These are phyloP conservation scores for Stratiolaelaps scimitus DNA, from an alignment of 1,140 invertebrate genomes.

Conservation along the genomic window DNA sequence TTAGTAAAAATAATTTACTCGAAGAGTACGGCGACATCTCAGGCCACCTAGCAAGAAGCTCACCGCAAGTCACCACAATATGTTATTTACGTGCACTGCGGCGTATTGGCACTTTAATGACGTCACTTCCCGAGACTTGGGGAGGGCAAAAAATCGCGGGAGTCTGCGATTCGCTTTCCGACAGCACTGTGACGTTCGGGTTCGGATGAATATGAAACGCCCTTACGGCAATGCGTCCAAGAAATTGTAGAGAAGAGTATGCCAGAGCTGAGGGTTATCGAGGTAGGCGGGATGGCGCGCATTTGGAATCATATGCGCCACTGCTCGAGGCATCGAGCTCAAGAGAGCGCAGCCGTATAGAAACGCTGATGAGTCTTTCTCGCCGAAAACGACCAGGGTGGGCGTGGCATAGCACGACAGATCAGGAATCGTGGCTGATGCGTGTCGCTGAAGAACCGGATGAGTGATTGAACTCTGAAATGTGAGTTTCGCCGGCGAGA, in stretches of 20 bases:
- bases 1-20: too few species aligned
- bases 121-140: too few species aligned
- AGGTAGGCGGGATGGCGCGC: slow-evolving; percentile 44
- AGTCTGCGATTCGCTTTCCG: too few species aligned
- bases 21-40: too few species aligned
- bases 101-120: too few species aligned
- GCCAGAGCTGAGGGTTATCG: slow-evolving; percentile 42
- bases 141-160: too few species aligned
- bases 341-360: slow-evolving; percentile 39
- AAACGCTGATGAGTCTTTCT: slow-evolving; percentile 39
- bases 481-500: not conserved
- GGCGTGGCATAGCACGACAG: slow-evolving; percentile 40
- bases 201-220: too few species aligned
- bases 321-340: slow-evolving; percentile 34
- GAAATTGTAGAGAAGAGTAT: slow-evolving; percentile 43
- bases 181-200: too few species aligned
- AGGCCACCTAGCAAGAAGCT: too few species aligned
- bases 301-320: slow-evolving; percentile 38
- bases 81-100: too few species aligned
- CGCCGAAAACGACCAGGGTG: slow-evolving; percentile 44
- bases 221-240: slow-evolving; percentile 29
- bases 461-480: not conserved
- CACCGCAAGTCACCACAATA: too few species aligned
- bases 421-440: not conserved
- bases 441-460: not conserved